A percentile compares a stretch with the other conserved stretches of the same genome.
Conservation (phyloP, 37 sponge, comb jelly and placozoan genomes). For the Amphimedon queenslandica region DNA sequence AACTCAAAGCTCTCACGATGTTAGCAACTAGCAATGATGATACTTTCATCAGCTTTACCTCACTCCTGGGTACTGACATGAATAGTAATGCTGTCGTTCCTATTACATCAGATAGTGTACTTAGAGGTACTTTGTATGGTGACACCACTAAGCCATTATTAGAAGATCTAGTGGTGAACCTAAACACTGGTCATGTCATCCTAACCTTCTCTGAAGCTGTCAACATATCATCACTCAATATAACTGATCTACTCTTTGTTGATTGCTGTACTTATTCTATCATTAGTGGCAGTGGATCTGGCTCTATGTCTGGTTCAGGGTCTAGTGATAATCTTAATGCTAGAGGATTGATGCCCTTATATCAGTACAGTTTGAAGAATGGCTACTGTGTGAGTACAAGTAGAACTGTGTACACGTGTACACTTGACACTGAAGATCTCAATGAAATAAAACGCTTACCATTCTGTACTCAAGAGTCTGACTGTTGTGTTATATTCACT, state of each 20-base stretch:
- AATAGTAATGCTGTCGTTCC: conserved; percentile 32
- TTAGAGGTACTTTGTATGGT: conserved; percentile 9
- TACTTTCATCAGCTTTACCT: conserved; percentile 46
- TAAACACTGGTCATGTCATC: conserved; percentile 59
- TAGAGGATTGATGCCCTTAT: conserved; percentile 11
- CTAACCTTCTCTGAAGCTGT: conserved; percentile 84
- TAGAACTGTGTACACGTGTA: conserved; percentile 60
- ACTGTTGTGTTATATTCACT: conserved; percentile 67
- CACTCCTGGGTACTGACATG: conserved; percentile 59
- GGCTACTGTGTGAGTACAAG: conserved; percentile 43
- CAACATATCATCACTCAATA: conserved; percentile 59
- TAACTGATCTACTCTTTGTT: conserved; percentile 49
- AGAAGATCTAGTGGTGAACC: conserved; percentile 50
- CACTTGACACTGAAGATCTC: conserved; percentile 55
- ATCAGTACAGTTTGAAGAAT: conserved; percentile 57
- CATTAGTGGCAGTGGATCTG: conserved; percentile 5
- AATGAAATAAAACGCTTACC: conserved; percentile 81
- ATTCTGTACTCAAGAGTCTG: conserved; percentile 58
- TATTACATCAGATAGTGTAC: conserved; percentile 1
- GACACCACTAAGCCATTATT: conserved; percentile 60
- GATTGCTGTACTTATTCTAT: conserved; percentile 62
- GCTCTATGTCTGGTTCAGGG: background rate
- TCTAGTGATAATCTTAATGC: background rate
- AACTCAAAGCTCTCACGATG: conserved; percentile 47
- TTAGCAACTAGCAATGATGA: conserved; percentile 55